phyloP scores from a whole-genome alignment of 2,113 vertebrate genomes.

The Trichechus manatus region DNA sequence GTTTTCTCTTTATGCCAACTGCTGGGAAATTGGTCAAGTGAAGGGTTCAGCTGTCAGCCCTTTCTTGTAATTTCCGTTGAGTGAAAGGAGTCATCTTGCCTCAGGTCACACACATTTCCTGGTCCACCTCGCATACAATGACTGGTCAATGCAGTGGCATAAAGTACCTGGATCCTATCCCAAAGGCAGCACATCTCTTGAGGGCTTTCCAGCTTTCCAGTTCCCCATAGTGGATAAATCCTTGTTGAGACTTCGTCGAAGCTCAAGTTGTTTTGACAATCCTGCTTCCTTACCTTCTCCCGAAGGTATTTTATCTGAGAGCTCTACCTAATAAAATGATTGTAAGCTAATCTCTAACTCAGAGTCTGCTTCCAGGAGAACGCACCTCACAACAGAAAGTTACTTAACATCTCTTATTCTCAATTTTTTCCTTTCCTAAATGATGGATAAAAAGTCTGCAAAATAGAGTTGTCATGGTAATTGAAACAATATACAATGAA shows the following conservation, averaged over 20 bases:
- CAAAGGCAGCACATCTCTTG: neutral
- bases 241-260: neutral
- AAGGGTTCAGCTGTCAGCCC: neutral
- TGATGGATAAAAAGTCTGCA: neutral
- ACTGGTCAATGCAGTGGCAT: neutral
- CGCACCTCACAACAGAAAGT: neutral
- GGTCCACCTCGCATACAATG: neutral
- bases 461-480: neutral
- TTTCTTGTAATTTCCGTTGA: neutral
- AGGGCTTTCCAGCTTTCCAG: neutral
- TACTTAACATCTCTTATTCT: neutral
- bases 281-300: neutral
- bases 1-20: neutral
- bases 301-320: neutral
- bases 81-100: neutral
- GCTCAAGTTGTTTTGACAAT: neutral
- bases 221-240: neutral
- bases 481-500: conserved; percentile 19
- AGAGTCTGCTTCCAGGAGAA: neutral
- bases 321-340: neutral
- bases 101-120: neutral
- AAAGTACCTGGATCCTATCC: neutral
- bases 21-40: neutral
- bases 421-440: conserved; percentile 30
- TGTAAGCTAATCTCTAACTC: neutral